Evolutionary conservation across 2,888 invertebrate species (phyloP), one percentile per base, ranked within the genome.

Genomic region (Electrophaes corylata): DNA sequence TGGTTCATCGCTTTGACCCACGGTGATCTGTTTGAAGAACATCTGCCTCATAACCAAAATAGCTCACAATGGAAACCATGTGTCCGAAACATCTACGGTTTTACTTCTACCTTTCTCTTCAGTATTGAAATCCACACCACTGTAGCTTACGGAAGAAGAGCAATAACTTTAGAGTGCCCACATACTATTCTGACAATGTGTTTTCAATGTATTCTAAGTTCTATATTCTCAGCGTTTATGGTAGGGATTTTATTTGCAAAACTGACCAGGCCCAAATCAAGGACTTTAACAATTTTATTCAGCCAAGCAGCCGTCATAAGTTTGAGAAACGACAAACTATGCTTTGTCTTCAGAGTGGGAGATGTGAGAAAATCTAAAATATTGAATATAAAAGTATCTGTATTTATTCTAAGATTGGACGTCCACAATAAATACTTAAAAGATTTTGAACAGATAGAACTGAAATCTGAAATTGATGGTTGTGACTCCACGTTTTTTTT

Each of bases 111-210:
- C 50, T 97, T 99, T 80, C 94, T 99, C 41, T 99, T 98, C 92
- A 98, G 98, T 69, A 94, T 99, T 62, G 99, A 99, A 92, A 98
- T 98, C 0, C 98, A 99, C 79, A 98, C 98, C 75, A 98, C 98
- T 0, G 98, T 98, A 57, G 99, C 93, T 76, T 98, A 97, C 80
- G 98, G 98, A 10, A 94, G 93, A 49, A 94, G 97, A 54, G 93
- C 95, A 49, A 97, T 97, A 0, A 98, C 98, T 0, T 95, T 98
- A 67, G 96, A 98, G 83, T 99, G 99, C 76, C 97, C 98, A 0
- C 96, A 97, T 79, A 97, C 98, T 0, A 96, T 99, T 50, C 95
- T 98, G 70, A 95, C 98, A 59, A 97, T 99, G 96, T 98, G 98
- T 83, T 92, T 98, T 55, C 99, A 99, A 88, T 98, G 98, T 67